Base-by-base conservation (phyloP, 2,113 vertebrate genomes). In the Rhineura floridana region DNA sequence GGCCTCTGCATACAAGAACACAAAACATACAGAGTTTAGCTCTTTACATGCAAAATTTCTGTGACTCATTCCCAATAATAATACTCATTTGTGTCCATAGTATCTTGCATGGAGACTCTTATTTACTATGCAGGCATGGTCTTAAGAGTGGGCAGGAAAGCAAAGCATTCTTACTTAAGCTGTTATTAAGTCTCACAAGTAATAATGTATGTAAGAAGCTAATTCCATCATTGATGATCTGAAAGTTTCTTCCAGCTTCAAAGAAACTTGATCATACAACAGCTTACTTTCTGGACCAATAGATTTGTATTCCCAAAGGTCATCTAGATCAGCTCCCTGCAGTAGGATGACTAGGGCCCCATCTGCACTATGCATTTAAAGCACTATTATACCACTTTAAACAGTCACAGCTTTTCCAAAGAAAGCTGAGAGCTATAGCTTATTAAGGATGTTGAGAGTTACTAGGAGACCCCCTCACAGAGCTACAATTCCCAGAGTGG, bases 41-140 rank as follows among this genome's bases (percentile, higher is more conserved):
- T 93, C 84, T 83, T 36, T 81, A 33, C 59, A 89, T 88, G 89
- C 87, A 90, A 73, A 17, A 2, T 92, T 90, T 77, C 85, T 90
- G 91, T 77, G n/a, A 88, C 86, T 83, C 86, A 87, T 92, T 88
- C 81, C 73, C 55, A 44, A 42, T 28, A 90, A 69, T 85, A 90
- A 87, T 84, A 87, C 39, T 2, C 69, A 87, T 85, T 93, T 93
- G 78, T 81, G 75, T 89, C 87, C 80, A 52, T 67, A 28, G 23
- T 52, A 33, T 65, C 46, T 23, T 39, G 19, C 25, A 21, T 33
- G 44, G 39, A 70, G 69, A 67, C 28, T 44, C n/a, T 50, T 50
- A 70, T 69, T 70, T 80, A n/a, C 36, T 81, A 2, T 62, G 6
- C 6, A 87, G 36, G 39, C 39, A 46, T 36, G 39, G 50, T 42